These are phyloP conservation scores for Acleris literana DNA, from an alignment of 2,888 invertebrate species.

Conservation along the genomic window DNA sequence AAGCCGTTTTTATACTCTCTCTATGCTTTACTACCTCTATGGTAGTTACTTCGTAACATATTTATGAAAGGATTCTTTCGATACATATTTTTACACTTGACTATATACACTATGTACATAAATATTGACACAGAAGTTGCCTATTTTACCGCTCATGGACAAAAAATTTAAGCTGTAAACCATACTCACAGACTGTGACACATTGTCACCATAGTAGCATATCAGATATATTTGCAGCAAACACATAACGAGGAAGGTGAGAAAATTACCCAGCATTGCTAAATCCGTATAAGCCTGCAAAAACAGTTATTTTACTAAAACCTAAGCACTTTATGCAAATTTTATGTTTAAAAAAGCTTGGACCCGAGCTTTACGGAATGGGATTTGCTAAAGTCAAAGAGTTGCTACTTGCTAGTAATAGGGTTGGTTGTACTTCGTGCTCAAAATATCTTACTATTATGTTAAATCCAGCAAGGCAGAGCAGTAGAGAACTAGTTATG, in stretches of 20 bases:
- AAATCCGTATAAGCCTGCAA: conserved; percentile 56
- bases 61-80: too few relatives aligned
- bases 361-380: background rate
- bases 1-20: too few relatives aligned
- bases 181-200: conserved; percentile 57
- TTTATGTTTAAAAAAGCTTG: conserved; percentile 8
- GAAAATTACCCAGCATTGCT: conserved; percentile 52
- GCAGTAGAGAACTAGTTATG: conserved; percentile 56
- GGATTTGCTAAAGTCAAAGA: background rate
- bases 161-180: background rate
- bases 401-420: background rate
- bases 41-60: too few relatives aligned
- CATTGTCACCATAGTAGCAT: conserved; percentile 60
- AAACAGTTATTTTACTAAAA: conserved; percentile 10
- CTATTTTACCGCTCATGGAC: background rate
- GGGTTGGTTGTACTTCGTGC: background rate
- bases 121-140: too few relatives aligned
- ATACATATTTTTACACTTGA: too few relatives aligned
- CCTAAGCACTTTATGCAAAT: conserved; percentile 20
- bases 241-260: conserved; percentile 51
- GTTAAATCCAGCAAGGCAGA: conserved; percentile 64
- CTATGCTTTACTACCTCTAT: too few relatives aligned
- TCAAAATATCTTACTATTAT: conserved; percentile 48
- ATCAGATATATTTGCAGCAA: conserved; percentile 58
- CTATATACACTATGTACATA: too few relatives aligned